Base-by-base conservation (phyloP, 2,888 invertebrate species). In the Augiades crinisus region DNA sequence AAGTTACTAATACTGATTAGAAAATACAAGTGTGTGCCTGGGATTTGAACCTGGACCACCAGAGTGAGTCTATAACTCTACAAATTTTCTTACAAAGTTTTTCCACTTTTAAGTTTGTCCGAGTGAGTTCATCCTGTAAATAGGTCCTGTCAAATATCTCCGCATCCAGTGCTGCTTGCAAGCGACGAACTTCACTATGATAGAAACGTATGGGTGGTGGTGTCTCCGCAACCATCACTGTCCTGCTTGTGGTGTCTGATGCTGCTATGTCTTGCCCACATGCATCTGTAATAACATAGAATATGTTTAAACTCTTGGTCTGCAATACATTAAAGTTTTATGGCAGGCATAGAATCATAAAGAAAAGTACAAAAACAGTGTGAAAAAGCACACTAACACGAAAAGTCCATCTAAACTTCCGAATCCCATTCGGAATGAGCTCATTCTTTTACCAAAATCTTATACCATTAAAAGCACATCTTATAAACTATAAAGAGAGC, bases 141-240 rank as follows among this genome's bases (percentile, higher is more conserved):
- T 92, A 93, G 51, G 85, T 88, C 45, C 92, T 91, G 62, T 94
- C 93, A 65, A 91, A 92, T 30, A 91, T 80, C 68, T 93, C 92
- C 0, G 91, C 86, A 58, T 93, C 93, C 4, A 94, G 70, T 14
- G 92, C 91, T 0, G 91, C 89, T 57, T 86, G 89, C 33, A 94
- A 64, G 2, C 86, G 78, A 12, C 91, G 78, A 7, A 94, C 86
- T 62, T 77, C 91, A 44, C 79, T 64, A 54, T 87, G 86, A 17
- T 84, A 61, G 0, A 86, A 84, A 5, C 88, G 72, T 1, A 89
- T 59, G 1, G 76, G 81, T 2, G 89, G 77, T 41, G 90, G 78
- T n/a, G 90, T 77, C 72, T 83, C 82, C 0, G 78, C 67, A 8
- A 83, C 79, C 6, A 57, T 56, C 1, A 43, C 16, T 13, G 50